A percentile compares a stretch with the other conserved stretches of the same genome.
These are phyloP conservation scores for Alviniconcha strummeri DNA, from an alignment of 2,888 invertebrate genomes.

Conservation along the genomic window DNA sequence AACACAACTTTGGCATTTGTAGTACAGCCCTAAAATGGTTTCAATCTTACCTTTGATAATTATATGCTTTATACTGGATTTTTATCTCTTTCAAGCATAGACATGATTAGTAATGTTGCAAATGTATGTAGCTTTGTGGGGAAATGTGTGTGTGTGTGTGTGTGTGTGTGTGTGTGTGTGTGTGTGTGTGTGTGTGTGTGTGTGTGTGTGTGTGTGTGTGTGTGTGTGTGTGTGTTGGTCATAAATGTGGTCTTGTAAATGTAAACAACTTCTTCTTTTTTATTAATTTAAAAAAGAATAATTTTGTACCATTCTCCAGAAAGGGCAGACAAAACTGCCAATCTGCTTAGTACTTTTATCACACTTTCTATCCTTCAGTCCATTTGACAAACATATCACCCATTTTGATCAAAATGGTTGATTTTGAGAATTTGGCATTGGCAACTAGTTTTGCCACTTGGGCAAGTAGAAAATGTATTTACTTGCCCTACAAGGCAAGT, in stretches of 20 bases:
- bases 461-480: too few relatives aligned
- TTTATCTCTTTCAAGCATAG: not conserved
- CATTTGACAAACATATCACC: not conserved
- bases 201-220: not conserved
- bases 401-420: not conserved
- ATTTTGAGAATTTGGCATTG: not conserved
- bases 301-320: too few relatives aligned
- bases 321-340: too few relatives aligned
- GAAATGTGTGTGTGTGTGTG: constrained; percentile 5
- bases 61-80: too few relatives aligned
- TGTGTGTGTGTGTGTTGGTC: constrained; percentile 7
- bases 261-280: not conserved
- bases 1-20: too few relatives aligned
- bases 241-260: not conserved
- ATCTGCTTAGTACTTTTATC: not conserved
- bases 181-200: not conserved
- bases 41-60: too few relatives aligned
- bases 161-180: constrained; percentile 14
- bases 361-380: not conserved
- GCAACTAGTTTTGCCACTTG: too few relatives aligned
- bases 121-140: not conserved
- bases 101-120: too few relatives aligned
- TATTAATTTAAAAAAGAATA: too few relatives aligned
- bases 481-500: too few relatives aligned
- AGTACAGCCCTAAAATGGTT: too few relatives aligned